A percentile compares a stretch with the other conserved stretches of the same genome.
Evolutionary conservation across 2,113 vertebrate species (phyloP).

Genomic region (Rhagologus leucostigma): DNA sequence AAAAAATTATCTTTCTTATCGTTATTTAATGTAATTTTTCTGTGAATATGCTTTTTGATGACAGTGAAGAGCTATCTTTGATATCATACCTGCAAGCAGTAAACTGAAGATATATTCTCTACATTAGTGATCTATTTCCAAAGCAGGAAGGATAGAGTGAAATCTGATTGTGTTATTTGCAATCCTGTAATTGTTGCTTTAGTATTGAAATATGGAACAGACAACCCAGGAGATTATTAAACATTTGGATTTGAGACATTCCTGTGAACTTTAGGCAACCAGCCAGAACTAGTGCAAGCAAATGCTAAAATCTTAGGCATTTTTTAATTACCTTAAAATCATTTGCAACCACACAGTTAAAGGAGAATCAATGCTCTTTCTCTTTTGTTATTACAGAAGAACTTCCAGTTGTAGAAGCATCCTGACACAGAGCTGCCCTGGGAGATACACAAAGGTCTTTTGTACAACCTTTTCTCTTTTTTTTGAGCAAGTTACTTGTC

Average conservation of each 20-base stretch:
- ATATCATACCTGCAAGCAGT: neutral
- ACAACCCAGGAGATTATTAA: slow-evolving; percentile 40
- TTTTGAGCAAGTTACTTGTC: neutral
- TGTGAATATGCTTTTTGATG: neutral
- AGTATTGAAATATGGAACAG: slow-evolving; percentile 42
- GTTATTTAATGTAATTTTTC: neutral
- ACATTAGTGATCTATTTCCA: neutral
- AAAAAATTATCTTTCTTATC: neutral
- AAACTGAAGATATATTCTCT: slow-evolving; percentile 8
- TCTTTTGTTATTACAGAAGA: neutral
- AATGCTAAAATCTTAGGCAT: slow-evolving; percentile 34
- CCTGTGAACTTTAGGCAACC: slow-evolving; percentile 15
- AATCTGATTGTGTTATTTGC: slow-evolving; percentile 1
- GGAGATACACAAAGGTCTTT: neutral
- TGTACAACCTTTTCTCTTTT: neutral
- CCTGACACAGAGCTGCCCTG: neutral
- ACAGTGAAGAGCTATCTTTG: neutral
- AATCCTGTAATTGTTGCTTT: slow-evolving; percentile 43
- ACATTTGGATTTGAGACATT: slow-evolving; percentile 29
- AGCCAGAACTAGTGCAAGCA: slow-evolving; percentile 4
- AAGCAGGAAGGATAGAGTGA: slow-evolving; percentile 2
- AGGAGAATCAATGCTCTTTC: slow-evolving; percentile 2
- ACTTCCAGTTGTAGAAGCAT: neutral
- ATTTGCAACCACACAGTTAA: slow-evolving; percentile 38
- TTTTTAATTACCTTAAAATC: slow-evolving; percentile 46